A percentile compares a stretch with the other conserved stretches of the same genome.
Evolutionary conservation across 2,113 vertebrate species (phyloP).

Genomic region (Antechinus stuartii): DNA sequence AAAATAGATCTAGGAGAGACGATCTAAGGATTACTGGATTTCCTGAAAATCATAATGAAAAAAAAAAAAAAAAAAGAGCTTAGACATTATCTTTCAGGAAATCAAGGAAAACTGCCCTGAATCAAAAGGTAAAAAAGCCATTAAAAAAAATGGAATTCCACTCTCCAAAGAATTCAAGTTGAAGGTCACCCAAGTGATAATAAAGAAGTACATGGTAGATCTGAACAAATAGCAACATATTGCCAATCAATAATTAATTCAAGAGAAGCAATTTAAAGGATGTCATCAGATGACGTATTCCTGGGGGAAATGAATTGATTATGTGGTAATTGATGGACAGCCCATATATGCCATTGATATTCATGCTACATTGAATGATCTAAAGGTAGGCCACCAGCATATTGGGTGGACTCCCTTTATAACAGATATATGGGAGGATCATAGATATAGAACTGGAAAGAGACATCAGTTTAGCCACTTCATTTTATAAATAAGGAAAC

Average conservation of each 20-base stretch:
- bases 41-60: no score
- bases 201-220: neutral
- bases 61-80: no score
- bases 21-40: no score
- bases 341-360: neutral
- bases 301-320: neutral
- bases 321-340: neutral
- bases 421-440: neutral
- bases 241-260: neutral
- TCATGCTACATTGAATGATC: neutral
- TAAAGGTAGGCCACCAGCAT: neutral
- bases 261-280: neutral
- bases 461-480: neutral
- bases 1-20: no score
- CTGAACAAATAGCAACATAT: neutral
- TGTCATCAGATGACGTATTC: neutral
- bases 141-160: no score
- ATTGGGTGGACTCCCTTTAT: neutral
- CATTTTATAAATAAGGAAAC: neutral
- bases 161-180: no score
- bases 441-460: neutral
- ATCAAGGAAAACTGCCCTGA: no score
- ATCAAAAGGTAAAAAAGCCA: no score
- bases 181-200: neutral
- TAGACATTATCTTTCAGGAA: no score